phyloP scores from a whole-genome alignment of 2,888 invertebrate species.

The Caenorhabditis virilis region DNA sequence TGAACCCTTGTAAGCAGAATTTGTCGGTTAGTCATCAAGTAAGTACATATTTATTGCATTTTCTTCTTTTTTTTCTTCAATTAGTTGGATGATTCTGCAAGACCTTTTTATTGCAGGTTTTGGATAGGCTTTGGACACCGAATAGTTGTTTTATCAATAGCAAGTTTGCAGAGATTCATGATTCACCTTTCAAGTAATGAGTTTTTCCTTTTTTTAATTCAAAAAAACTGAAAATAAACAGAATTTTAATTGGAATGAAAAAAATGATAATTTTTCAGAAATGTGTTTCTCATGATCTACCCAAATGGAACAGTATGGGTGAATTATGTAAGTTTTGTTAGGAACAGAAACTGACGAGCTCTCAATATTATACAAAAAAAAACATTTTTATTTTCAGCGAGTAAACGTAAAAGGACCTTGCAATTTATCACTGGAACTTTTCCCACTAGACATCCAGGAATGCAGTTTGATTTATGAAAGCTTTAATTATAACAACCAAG shows the following conservation, averaged over 20 bases:
- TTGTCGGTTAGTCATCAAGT: constrained; percentile 67
- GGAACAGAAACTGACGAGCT: neutral
- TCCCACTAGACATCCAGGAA: constrained; percentile 67
- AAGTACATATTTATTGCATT: constrained; percentile 3
- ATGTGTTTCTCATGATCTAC: constrained; percentile 66
- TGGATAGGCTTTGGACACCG: constrained; percentile 60
- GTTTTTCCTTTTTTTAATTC: neutral
- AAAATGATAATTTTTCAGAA: constrained; percentile 19
- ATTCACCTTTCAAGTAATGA: constrained; percentile 64
- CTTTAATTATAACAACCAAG: constrained; percentile 68
- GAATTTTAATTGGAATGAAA: too few relatives aligned
- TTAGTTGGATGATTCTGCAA: constrained; percentile 2
- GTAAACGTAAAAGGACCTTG: constrained; percentile 68
- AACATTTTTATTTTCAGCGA: constrained; percentile 52
- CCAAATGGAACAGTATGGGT: constrained; percentile 67
- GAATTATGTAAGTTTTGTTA: constrained; percentile 61
- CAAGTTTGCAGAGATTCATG: constrained; percentile 67
- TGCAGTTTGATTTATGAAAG: constrained; percentile 64
- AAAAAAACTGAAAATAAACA: neutral
- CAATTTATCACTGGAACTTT: constrained; percentile 57
- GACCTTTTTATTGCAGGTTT: constrained; percentile 26
- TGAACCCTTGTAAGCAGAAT: constrained; percentile 68
- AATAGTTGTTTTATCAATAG: constrained; percentile 65
- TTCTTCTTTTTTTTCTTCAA: constrained; percentile 3
- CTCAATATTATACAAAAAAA: too few relatives aligned